These are phyloP conservation scores for Zalophus californianus DNA, from an alignment of 2,797 vertebrate genomes.

Conservation along the genomic window DNA sequence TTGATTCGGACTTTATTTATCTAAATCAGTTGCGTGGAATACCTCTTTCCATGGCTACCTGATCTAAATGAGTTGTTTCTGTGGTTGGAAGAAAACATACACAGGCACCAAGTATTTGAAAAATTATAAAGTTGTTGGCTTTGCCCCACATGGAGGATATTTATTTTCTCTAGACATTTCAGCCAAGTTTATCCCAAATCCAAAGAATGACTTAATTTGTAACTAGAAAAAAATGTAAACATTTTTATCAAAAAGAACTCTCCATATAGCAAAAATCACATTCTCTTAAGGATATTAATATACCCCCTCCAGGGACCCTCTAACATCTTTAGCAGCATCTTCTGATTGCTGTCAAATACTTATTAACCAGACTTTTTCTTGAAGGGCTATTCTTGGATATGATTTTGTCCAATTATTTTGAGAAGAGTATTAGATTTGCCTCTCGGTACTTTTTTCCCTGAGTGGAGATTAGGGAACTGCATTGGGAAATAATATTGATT, in stretches of 20 bases:
- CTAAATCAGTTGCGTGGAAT: neutral
- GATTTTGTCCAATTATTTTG: conserved; percentile 71
- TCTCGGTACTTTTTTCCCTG: conserved; percentile 12
- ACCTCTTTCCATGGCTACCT: neutral
- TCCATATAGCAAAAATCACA: conserved; percentile 51
- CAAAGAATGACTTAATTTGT: conserved; percentile 50
- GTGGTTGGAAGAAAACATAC: neutral
- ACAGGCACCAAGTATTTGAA: neutral
- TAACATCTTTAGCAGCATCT: conserved; percentile 23
- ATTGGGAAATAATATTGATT: conserved; percentile 76
- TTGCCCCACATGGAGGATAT: neutral
- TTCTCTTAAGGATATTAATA: conserved; percentile 45
- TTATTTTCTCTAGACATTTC: conserved; percentile 39
- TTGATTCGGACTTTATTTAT: neutral
- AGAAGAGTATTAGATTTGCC: conserved; percentile 60
- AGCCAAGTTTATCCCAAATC: conserved; percentile 57
- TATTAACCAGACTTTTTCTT: conserved; percentile 51
- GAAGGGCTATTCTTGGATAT: conserved; percentile 49
- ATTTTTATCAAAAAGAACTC: conserved; percentile 13
- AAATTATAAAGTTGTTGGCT: conserved; percentile 21
- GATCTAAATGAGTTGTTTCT: conserved; percentile 46
- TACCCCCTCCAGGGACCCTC: neutral
- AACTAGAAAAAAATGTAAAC: conserved; percentile 4
- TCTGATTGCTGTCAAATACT: conserved; percentile 54
- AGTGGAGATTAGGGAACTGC: conserved; percentile 67